Evolutionary conservation across 2,113 vertebrate genomes (phyloP).

Genomic region (Neogale vison): DNA sequence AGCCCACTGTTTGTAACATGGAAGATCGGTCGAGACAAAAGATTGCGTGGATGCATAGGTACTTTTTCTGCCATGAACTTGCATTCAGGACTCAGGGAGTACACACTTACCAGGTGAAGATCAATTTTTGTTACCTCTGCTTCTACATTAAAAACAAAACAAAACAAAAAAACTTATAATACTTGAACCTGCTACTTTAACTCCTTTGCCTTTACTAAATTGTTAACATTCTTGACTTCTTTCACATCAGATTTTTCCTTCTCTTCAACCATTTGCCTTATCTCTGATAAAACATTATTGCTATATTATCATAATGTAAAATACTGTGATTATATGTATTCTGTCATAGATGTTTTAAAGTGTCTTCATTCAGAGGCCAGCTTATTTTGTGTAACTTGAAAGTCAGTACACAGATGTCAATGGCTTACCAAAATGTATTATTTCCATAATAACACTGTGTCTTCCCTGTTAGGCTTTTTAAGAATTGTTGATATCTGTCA

Average conservation of each 20-base stretch:
- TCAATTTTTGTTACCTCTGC: constrained; percentile 73
- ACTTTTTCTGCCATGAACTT: constrained; percentile 99
- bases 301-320: constrained; percentile 44
- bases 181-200: constrained; percentile 61
- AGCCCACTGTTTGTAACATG: constrained; percentile 99
- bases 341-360: constrained; percentile 45
- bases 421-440: constrained; percentile 77
- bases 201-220: constrained; percentile 55
- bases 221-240: constrained; percentile 54
- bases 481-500: constrained; percentile 79
- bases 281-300: constrained; percentile 34
- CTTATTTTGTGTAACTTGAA: constrained; percentile 79
- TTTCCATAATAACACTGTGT: constrained; percentile 80
- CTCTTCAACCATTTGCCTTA: constrained; percentile 54
- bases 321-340: constrained; percentile 42
- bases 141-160: constrained; percentile 15
- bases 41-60: constrained; percentile 99
- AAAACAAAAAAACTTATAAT: constrained; percentile 36
- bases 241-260: constrained; percentile 56
- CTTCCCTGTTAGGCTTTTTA: constrained; percentile 80
- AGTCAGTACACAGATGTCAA: constrained; percentile 73
- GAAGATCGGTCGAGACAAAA: constrained; percentile 99
- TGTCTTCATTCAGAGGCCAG: constrained; percentile 46
- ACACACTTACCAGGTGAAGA: constrained; percentile 99
- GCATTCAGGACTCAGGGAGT: constrained; percentile 99